These are phyloP conservation scores for Sinocyclocheilus anophthalmus DNA, from an alignment of 2,113 vertebrate species.

Conservation along the genomic window DNA sequence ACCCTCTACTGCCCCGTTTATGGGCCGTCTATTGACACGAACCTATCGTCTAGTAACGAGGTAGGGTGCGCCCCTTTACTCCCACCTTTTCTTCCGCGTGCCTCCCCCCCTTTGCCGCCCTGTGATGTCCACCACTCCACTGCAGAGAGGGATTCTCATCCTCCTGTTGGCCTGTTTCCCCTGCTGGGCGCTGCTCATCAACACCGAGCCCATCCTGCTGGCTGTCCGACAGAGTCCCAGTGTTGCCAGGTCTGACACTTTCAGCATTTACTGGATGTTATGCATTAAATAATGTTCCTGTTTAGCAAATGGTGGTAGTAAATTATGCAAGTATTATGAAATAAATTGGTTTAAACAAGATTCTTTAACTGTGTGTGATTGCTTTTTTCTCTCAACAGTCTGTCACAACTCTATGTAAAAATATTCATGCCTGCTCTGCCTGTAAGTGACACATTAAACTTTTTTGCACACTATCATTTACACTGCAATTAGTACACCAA, in stretches of 20 bases:
- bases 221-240: constrained; percentile 71
- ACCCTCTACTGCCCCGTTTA: too few species aligned
- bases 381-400: constrained; percentile 66
- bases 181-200: constrained; percentile 90
- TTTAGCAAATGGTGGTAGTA: neutral
- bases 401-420: constrained; percentile 79
- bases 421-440: too few species aligned
- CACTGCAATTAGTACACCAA: neutral
- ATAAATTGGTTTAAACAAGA: neutral
- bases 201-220: constrained; percentile 81
- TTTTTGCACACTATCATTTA: too few species aligned
- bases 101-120: too few species aligned
- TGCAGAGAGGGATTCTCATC: constrained; percentile 83
- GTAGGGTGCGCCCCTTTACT: too few species aligned
- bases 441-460: too few species aligned
- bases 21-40: too few species aligned
- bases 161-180: constrained; percentile 88
- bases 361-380: neutral
- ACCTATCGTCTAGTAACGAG: too few species aligned
- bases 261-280: neutral
- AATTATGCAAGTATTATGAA: neutral
- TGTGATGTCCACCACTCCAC: too few species aligned
- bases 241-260: constrained; percentile 80
- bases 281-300: neutral
- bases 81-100: too few species aligned